phyloP scores from a whole-genome alignment of 2,888 invertebrate genomes.

The Sarcophaga rosellei region DNA sequence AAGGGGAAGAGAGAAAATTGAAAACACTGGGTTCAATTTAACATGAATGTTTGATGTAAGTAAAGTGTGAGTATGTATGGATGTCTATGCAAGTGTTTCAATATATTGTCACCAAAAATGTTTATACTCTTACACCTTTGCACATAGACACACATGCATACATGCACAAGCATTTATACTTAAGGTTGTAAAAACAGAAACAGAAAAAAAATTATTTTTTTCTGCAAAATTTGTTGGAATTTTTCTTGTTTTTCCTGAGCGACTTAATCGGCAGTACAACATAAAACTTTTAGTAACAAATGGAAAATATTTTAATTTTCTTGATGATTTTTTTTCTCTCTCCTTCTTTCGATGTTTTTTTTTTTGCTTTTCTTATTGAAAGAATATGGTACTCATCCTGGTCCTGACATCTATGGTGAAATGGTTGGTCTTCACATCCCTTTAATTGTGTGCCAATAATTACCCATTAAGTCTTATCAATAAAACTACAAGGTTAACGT shows the following conservation, averaged over 20 bases:
- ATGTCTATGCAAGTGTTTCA: conserved; percentile 9
- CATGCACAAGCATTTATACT: background rate
- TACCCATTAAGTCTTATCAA: too few relatives aligned
- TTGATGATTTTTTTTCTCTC: background rate
- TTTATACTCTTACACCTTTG: background rate
- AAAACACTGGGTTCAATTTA: background rate
- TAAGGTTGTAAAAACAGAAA: too few relatives aligned
- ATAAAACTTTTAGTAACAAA: background rate
- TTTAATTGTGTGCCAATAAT: too few relatives aligned
- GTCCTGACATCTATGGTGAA: too few relatives aligned
- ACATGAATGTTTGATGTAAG: background rate
- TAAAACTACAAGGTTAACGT: too few relatives aligned
- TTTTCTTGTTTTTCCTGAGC: background rate
- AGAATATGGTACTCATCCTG: background rate
- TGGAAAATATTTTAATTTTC: background rate
- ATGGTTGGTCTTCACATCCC: too few relatives aligned
- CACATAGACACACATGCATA: background rate
- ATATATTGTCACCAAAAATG: conserved; percentile 19
- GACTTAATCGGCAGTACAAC: background rate
- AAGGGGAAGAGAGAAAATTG: background rate
- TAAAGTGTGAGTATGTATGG: background rate
- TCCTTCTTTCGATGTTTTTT: background rate
- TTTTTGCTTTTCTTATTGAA: background rate
- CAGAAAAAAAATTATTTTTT: too few relatives aligned
- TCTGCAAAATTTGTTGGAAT: background rate